A percentile compares a stretch with the other conserved stretches of the same genome.
phyloP scores from a whole-genome alignment of 2,113 vertebrate genomes.

The Chunga burmeisteri region DNA sequence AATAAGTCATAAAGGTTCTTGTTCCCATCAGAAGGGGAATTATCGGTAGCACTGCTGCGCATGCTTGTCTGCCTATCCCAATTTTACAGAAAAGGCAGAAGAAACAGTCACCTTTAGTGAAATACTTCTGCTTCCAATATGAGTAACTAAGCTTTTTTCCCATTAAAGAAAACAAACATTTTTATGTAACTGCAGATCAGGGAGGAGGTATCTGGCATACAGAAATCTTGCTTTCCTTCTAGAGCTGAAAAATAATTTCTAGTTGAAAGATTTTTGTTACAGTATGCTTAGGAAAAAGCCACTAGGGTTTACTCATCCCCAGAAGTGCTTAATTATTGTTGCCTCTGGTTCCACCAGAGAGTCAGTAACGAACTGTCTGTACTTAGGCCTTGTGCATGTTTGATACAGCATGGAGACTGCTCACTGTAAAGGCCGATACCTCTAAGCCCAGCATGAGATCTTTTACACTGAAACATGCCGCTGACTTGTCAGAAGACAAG shows the following conservation, averaged over 20 bases:
- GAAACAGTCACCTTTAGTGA: background rate
- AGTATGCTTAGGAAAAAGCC: background rate
- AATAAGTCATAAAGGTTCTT: background rate
- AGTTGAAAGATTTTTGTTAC: background rate
- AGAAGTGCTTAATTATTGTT: background rate
- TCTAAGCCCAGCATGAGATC: background rate
- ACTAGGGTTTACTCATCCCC: background rate
- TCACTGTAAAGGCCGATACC: rapidly evolving
- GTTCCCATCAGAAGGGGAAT: background rate
- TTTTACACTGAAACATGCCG: background rate
- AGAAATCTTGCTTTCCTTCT: background rate
- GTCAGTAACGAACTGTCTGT: background rate
- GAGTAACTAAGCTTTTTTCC: background rate
- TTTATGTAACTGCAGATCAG: background rate
- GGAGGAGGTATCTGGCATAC: background rate
- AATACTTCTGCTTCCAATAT: background rate
- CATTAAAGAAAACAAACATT: background rate
- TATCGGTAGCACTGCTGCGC: background rate
- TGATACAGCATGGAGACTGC: background rate
- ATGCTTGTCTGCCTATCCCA: background rate
- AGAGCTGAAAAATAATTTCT: background rate
- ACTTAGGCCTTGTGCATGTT: background rate
- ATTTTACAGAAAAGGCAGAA: background rate
- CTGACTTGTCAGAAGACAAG: background rate
- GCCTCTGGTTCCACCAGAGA: background rate